These are phyloP conservation scores for Chalcosyrphus nemorum DNA, from an alignment of 2,888 invertebrate species.

Conservation along the genomic window DNA sequence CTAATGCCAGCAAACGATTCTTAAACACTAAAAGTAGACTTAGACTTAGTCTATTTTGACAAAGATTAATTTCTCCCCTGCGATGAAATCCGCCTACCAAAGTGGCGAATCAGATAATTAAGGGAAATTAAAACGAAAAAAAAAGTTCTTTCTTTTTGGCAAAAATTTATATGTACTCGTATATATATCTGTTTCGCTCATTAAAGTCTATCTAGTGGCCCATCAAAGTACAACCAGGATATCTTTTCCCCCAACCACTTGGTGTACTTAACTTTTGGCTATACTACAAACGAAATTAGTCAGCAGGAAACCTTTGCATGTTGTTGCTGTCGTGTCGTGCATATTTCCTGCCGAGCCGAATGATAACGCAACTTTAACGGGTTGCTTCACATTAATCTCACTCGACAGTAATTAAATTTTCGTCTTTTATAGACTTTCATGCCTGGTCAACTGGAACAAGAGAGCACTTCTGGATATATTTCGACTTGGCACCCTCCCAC, in stretches of 20 bases:
- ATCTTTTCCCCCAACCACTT: background rate
- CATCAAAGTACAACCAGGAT: background rate
- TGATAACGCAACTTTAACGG: constrained; percentile 26
- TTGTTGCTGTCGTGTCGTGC: constrained; percentile 38
- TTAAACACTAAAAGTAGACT: too few relatives aligned
- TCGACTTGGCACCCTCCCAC: background rate
- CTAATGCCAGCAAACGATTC: too few relatives aligned
- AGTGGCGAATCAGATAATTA: too few relatives aligned
- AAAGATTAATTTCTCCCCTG: too few relatives aligned
- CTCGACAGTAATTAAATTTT: constrained; percentile 18
- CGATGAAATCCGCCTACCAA: too few relatives aligned
- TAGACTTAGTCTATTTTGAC: too few relatives aligned
- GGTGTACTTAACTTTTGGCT: background rate
- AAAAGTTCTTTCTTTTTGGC: too few relatives aligned
- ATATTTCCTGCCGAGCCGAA: constrained; percentile 20
- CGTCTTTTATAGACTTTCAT: background rate
- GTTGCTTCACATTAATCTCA: constrained; percentile 22
- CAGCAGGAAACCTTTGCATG: constrained; percentile 42
- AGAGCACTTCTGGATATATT: constrained; percentile 10
- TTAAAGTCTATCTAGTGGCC: background rate
- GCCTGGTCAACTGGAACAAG: constrained; percentile 23
- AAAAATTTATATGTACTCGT: too few relatives aligned
- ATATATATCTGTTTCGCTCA: too few relatives aligned
- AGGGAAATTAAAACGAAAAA: too few relatives aligned
- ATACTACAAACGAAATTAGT: constrained; percentile 22